Conservation (phyloP, 2,797 vertebrate genomes). For the Lithobates sylvaticus region DNA sequence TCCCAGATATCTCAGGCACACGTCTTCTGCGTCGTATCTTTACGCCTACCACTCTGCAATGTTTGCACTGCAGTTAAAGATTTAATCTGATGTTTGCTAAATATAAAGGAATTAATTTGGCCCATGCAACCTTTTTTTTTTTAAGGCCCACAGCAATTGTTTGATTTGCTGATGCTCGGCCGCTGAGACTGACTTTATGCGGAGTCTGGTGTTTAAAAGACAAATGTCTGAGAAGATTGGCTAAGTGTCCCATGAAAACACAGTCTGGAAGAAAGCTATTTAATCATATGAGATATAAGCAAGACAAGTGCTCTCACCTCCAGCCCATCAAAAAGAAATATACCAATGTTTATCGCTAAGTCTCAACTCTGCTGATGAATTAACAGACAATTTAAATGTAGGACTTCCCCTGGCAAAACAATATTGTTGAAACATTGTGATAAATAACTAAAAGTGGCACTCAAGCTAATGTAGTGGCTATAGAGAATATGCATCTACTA, state of each 20-base stretch:
- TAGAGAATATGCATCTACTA: neutral
- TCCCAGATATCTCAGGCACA: conserved; percentile 28
- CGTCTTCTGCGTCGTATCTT: neutral
- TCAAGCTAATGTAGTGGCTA: neutral
- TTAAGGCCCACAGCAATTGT: conserved; percentile 10
- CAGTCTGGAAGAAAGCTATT: neutral
- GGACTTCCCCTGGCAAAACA: neutral
- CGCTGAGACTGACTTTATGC: neutral
- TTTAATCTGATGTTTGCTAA: conserved; percentile 50
- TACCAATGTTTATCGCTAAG: neutral
- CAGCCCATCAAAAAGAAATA: neutral
- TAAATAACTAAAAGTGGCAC: neutral
- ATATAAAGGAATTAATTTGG: conserved; percentile 38
- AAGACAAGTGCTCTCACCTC: neutral
- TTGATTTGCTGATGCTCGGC: conserved; percentile 10
- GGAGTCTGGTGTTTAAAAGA: neutral
- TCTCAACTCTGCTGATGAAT: neutral
- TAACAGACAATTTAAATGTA: neutral
- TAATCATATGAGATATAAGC: neutral
- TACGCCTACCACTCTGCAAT: conserved; percentile 27
- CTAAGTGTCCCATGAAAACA: neutral
- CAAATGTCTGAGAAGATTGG: neutral
- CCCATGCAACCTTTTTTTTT: conserved; percentile 3
- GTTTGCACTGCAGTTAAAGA: conserved; percentile 37
- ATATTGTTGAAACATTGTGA: neutral